Base-by-base conservation (phyloP, 2,888 invertebrate species). In the Perdita meconis region DNA sequence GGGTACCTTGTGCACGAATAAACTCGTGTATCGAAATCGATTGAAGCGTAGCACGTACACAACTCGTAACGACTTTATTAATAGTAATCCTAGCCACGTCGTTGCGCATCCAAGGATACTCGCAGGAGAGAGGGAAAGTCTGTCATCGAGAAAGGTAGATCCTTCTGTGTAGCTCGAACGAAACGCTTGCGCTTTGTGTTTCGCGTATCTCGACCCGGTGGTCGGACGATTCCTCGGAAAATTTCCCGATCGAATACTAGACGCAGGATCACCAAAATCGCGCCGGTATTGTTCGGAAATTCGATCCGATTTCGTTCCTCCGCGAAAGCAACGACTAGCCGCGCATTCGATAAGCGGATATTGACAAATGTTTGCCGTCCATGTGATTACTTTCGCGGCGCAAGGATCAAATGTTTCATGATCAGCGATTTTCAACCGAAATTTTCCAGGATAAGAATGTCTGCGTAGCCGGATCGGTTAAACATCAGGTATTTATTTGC, bases 21-120 rank as follows among this genome's bases (percentile, higher is more conserved):
- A 55, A 53, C 47, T 72, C 47, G 68, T 60, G 36, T 60, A 65
- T 65, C 47, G 77, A 80, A 87, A 89, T 89, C 87, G 87, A 89
- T 88, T 79, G 82, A 64, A 71, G 61, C 81, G 67, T 76, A n/a
- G n/a, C n/a, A n/a, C 67, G 65, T 81, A 78, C 75, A 61, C 72
- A 59, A 77, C 80, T 81, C 83, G 78, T 81, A 80, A 82, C 78
- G 68, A 80, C 60, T 80, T 87, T 88, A 87, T 87, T 87, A 85
- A 87, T 84, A 88, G 83, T 75, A 86, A 73, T 76, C 74, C 73
- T 80, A 78, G 71, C 70, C 69, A 68, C 73, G 72, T 79, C 59
- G 73, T 78, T 59, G 76, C 57, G 51, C 50, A 69, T 77, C 66
- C 78, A 83, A 85, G 85, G 86, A 82, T 83, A 83, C 42, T 68